Base-by-base conservation (phyloP, 2,113 vertebrate species). In the Acinonyx jubatus region DNA sequence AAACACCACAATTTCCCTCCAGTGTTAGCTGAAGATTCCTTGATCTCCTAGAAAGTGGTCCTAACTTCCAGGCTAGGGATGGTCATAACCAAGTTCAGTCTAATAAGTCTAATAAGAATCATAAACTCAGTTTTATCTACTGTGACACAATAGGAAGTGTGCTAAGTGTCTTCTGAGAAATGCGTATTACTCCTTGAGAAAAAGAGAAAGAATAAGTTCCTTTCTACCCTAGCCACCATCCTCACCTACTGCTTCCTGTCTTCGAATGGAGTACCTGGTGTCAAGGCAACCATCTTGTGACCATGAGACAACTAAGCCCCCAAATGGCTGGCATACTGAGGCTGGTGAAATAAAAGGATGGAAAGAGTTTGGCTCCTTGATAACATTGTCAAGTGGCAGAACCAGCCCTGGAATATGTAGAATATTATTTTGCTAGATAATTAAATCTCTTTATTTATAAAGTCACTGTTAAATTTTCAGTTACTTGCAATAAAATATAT, bases 361-460 rank as follows among this genome's bases (percentile, higher is more conserved):
- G 66, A 23, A 73, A 69, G 14, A 61, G 33, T 73, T 48, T 19
- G 21, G 41, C 12, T 83, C 23, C 19, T 36, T 38, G 45, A 57
- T 89, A 25, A 74, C 29, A 27, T 45, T 68, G 52, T 18, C 79
- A 52, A 94, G 31, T 50, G 55, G 4, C 41, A 94, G 45, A 94
- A 65, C 36, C 15, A 81, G 74, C 36, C 38, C 45, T n/a, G 12
- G 38, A 74, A 74, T 89, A 76, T 66, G 52, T 91, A 25, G 5
- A 71, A 71, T 41, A 80, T 66, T 92, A 33, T 83, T 87, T 96
- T 97, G 52, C 65, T 33, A 27, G 33, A 87, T 76, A 79, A 91
- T 94, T 94, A 80, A 76, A 76, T 82, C 23, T 87, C 48, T 61
- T 81, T 78, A 81, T 87, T 93, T 95, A 45, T 97, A 78, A 93